phyloP scores from a whole-genome alignment of 2,888 invertebrate genomes.

The Meteorus colon region DNA sequence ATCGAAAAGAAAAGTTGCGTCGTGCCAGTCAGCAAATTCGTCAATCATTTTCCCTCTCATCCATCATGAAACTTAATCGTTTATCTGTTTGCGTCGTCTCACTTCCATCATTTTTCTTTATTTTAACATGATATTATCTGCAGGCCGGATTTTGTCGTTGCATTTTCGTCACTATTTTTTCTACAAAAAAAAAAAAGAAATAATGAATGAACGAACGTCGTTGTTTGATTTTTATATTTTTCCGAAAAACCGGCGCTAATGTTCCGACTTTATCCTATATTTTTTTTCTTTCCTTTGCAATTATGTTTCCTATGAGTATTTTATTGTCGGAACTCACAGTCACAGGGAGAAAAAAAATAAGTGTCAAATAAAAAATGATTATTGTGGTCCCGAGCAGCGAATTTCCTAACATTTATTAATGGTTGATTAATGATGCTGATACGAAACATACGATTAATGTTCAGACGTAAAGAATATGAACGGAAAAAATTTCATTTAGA shows the following conservation, averaged over 20 bases:
- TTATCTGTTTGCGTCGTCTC: not conserved
- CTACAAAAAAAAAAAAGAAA: constrained; percentile 20
- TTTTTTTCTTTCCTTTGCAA: constrained; percentile 7
- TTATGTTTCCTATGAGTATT: constrained; percentile 28
- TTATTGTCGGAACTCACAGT: constrained; percentile 45
- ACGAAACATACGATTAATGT: not conserved
- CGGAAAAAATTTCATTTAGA: constrained; percentile 56
- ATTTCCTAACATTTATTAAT: not conserved
- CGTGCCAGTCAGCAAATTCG: not conserved
- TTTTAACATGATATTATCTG: constrained; percentile 27
- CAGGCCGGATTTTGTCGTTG: constrained; percentile 37
- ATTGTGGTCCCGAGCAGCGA: constrained; percentile 39
- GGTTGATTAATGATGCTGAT: constrained; percentile 25
- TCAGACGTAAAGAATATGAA: constrained; percentile 19
- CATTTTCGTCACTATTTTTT: constrained; percentile 21
- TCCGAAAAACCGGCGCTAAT: constrained; percentile 7
- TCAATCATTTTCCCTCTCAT: not conserved
- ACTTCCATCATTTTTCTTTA: constrained; percentile 23
- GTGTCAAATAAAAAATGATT: constrained; percentile 7
- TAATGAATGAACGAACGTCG: constrained; percentile 24
- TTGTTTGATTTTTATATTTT: constrained; percentile 14
- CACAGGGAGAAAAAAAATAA: constrained; percentile 18
- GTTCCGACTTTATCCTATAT: not conserved
- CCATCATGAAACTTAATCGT: not conserved
- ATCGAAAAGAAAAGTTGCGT: not conserved